Evolutionary conservation across 2,113 vertebrate genomes (phyloP).

Genomic region (Nymphicus hollandicus): DNA sequence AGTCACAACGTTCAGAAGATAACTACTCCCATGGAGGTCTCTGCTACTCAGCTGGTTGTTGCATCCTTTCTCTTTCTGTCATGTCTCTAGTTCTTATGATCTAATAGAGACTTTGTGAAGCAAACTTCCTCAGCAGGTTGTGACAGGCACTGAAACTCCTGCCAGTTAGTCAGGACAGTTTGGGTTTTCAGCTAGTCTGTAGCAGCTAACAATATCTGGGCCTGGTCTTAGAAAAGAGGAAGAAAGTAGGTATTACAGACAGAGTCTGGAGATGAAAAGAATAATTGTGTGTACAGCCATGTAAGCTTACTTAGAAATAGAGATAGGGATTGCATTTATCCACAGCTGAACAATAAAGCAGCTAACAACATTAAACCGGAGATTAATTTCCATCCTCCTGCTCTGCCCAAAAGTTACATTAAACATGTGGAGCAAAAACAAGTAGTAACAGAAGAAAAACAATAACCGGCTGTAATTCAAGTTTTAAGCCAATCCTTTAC

Average conservation of each 20-base stretch:
- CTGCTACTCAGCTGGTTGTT: not conserved
- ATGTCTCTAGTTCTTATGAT: not conserved
- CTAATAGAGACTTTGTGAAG: not conserved
- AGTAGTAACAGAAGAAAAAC: not conserved
- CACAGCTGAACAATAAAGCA: not conserved
- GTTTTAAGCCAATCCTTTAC: not conserved
- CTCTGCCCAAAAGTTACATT: not conserved
- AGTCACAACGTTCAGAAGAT: not conserved
- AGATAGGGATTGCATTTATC: not conserved
- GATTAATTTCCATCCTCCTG: not conserved
- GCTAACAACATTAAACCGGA: not conserved
- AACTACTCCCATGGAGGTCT: not conserved
- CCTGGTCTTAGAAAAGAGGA: not conserved
- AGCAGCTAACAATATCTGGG: fast-evolving
- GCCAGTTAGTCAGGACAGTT: not conserved
- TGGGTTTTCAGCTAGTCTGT: not conserved
- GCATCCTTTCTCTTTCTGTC: not conserved
- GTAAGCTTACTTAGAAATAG: not conserved
- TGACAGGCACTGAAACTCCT: not conserved
- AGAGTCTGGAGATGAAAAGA: not conserved
- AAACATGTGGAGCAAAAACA: not conserved
- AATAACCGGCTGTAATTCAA: not conserved
- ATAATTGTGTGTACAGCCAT: not conserved
- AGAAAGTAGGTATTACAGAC: not conserved
- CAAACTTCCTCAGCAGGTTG: not conserved